phyloP scores from a whole-genome alignment of 2,888 invertebrate species.

The Epistrophe grossulariae region DNA sequence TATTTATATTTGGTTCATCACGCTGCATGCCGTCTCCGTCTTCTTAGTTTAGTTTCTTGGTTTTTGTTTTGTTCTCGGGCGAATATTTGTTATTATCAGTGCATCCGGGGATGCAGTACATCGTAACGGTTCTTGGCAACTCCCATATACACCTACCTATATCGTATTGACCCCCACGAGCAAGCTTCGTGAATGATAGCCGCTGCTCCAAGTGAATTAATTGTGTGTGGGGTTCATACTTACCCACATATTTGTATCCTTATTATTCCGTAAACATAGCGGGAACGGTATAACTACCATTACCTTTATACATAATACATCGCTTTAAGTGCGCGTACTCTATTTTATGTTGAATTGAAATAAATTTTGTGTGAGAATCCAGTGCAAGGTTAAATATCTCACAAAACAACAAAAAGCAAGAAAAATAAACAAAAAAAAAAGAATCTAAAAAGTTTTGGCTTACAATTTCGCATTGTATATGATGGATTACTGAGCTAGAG shows the following conservation, averaged over 20 bases:
- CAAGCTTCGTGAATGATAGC: slow-evolving; percentile 10
- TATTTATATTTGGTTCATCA: slow-evolving; percentile 43
- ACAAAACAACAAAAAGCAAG: slow-evolving; percentile 41
- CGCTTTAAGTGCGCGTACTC: slow-evolving; percentile 66
- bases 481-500: slow-evolving; percentile 70
- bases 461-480: slow-evolving; percentile 68
- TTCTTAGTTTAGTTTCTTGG: slow-evolving; percentile 4
- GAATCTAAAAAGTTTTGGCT: slow-evolving; percentile 39
- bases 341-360: slow-evolving; percentile 64
- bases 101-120: slow-evolving; percentile 17
- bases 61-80: slow-evolving; percentile 31
- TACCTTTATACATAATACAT: slow-evolving; percentile 26
- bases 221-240: not conserved
- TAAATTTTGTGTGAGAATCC: slow-evolving; percentile 70
- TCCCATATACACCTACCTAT: no score
- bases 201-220: slow-evolving; percentile 15
- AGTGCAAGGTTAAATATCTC: slow-evolving; percentile 71
- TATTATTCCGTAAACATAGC: slow-evolving; percentile 11
- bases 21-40: slow-evolving; percentile 12
- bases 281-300: slow-evolving; percentile 25
- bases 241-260: slow-evolving; percentile 2
- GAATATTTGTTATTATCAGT: slow-evolving; percentile 13
- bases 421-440: slow-evolving; percentile 16
- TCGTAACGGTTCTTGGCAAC: slow-evolving; percentile 16
- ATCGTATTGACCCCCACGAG: slow-evolving; percentile 3